Conservation (phyloP, 2,888 invertebrate species). For the Diadromus collaris region DNA sequence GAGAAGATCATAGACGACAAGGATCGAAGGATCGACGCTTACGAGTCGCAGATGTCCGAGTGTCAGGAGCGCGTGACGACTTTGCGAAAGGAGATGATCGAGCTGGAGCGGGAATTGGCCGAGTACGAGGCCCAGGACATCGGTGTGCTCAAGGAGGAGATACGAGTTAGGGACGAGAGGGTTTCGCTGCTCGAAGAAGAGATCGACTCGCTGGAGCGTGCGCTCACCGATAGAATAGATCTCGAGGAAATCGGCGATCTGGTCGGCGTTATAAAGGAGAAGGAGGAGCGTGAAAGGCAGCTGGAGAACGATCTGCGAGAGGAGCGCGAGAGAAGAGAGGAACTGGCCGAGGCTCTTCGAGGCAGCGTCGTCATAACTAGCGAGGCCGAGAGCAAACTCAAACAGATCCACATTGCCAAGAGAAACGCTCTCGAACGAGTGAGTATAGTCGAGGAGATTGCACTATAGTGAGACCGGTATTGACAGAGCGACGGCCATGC, state of each 20-base stretch:
- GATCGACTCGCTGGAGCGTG: conserved; percentile 74
- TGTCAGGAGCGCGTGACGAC: conserved; percentile 67
- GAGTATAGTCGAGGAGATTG: conserved; percentile 66
- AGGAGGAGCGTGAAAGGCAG: conserved; percentile 82
- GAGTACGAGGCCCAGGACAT: conserved; percentile 72
- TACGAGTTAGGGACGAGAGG: conserved; percentile 71
- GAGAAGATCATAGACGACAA: conserved; percentile 55
- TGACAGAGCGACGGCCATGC: too few species aligned
- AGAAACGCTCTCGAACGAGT: conserved; percentile 86
- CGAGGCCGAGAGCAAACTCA: conserved; percentile 82
- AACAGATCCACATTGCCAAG: conserved; percentile 83
- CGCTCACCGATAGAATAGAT: conserved; percentile 73
- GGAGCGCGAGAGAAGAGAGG: conserved; percentile 84
- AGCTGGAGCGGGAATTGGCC: conserved; percentile 68
- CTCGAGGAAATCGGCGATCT: conserved; percentile 75
- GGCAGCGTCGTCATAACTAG: conserved; percentile 89
- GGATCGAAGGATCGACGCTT: conserved; percentile 70
- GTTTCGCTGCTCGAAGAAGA: conserved; percentile 73
- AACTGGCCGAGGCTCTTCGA: conserved; percentile 90
- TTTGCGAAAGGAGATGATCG: conserved; percentile 63
- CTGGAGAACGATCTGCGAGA: conserved; percentile 79
- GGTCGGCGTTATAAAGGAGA: conserved; percentile 71
- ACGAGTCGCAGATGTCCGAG: conserved; percentile 69
- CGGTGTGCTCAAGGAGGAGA: conserved; percentile 72
- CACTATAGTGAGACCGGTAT: too few species aligned